Percentiles rank a stretch among this genome's conserved stretches.
Evolutionary conservation across 2,113 vertebrate species (phyloP).

Genomic region (Nansenia antarctica): DNA sequence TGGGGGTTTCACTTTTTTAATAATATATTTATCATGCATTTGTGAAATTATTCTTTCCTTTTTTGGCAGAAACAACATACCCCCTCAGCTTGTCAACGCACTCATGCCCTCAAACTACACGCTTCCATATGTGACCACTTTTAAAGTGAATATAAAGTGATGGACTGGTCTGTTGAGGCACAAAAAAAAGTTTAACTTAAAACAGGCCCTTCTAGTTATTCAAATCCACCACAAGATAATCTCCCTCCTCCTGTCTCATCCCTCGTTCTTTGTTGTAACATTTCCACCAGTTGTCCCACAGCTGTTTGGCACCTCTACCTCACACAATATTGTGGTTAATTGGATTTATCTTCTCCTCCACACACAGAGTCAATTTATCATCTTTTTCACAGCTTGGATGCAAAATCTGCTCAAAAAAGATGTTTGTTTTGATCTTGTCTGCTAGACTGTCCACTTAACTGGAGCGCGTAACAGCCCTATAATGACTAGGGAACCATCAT

Average conservation of each 20-base stretch:
- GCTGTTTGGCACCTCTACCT: conserved; percentile 50
- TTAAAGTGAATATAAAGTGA: conserved; percentile 45
- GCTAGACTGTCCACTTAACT: conserved; percentile 24
- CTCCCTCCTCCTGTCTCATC: conserved; percentile 15
- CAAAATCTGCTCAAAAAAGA: conserved; percentile 26
- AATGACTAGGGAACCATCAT: conserved; percentile 23
- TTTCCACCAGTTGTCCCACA: conserved; percentile 59
- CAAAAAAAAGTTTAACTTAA: conserved; percentile 45
- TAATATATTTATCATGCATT: no score
- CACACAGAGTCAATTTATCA: conserved; percentile 52
- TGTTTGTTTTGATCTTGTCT: conserved; percentile 40
- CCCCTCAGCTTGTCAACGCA: conserved; percentile 50
- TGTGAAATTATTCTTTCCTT: no score
- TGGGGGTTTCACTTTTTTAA: no score
- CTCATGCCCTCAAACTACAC: conserved; percentile 30
- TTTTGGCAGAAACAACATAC: no score
- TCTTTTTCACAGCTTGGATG: conserved; percentile 33
- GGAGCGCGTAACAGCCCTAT: conserved; percentile 14
- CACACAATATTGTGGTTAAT: conserved; percentile 35
- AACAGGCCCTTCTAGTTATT: conserved; percentile 48
- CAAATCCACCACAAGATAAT: conserved; percentile 52
- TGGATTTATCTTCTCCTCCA: conserved; percentile 41
- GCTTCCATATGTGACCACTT: conserved; percentile 63
- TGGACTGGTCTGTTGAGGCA: conserved; percentile 44
- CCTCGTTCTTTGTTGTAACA: conserved; percentile 48